phyloP scores from a whole-genome alignment of 2,113 vertebrate species.

The Myotis brandtii region DNA sequence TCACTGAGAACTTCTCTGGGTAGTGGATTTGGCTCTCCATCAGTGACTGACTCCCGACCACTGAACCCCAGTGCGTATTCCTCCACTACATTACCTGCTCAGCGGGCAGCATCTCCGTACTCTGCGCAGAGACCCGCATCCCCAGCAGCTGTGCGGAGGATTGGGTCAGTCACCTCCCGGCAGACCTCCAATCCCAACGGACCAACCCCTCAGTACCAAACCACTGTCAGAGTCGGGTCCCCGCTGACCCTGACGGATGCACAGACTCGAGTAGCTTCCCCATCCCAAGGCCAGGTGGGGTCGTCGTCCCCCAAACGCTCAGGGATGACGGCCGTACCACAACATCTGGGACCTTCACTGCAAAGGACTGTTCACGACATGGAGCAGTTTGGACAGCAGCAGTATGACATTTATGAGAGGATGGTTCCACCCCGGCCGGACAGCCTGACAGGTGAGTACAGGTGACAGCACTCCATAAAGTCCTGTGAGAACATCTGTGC shows the following conservation, averaged over 20 bases:
- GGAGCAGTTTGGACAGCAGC: conserved; percentile 91
- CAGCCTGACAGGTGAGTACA: conserved; percentile 93
- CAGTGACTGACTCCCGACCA: conserved; percentile 90
- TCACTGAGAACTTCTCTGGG: conserved; percentile 93
- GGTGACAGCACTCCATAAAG: background rate
- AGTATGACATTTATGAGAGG: conserved; percentile 95
- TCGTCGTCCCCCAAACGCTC: conserved; percentile 92
- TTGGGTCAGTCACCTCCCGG: conserved; percentile 89
- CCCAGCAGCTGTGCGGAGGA: conserved; percentile 90
- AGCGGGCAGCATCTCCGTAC: conserved; percentile 91
- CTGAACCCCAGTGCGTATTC: conserved; percentile 90
- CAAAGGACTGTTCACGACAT: conserved; percentile 90
- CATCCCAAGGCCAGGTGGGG: conserved; percentile 90
- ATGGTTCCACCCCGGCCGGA: conserved; percentile 95
- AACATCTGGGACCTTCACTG: conserved; percentile 93
- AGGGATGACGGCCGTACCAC: conserved; percentile 94
- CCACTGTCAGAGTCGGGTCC: conserved; percentile 88
- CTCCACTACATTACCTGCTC: conserved; percentile 92
- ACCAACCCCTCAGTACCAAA: conserved; percentile 88
- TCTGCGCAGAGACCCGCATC: conserved; percentile 89
- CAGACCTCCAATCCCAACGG: conserved; percentile 86
- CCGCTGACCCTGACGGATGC: conserved; percentile 89
- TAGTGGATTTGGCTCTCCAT: conserved; percentile 92
- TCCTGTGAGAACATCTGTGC: background rate
- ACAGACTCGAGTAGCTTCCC: conserved; percentile 85